Conservation (phyloP, 2,888 invertebrate species). For the Spodoptera littoralis region DNA sequence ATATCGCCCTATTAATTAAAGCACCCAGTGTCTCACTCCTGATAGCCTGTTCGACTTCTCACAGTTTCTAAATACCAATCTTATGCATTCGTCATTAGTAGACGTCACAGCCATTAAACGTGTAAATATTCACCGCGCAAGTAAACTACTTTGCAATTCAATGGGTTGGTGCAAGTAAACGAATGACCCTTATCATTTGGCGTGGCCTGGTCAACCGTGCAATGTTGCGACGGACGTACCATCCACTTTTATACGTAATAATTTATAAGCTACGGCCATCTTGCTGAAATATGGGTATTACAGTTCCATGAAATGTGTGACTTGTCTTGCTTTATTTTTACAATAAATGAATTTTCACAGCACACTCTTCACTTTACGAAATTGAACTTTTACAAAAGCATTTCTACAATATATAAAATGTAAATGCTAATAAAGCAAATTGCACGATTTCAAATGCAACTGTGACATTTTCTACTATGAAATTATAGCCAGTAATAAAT, state of each 20-base stretch:
- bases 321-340: conserved; percentile 55
- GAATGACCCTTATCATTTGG: conserved; percentile 77
- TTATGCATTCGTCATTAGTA: conserved; percentile 71
- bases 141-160: conserved; percentile 82
- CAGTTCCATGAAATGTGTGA: conserved; percentile 45
- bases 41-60: conserved; percentile 69
- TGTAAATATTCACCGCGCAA: conserved; percentile 82
- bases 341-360: conserved; percentile 24
- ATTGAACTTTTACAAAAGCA: conserved; percentile 1
- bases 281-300: conserved; percentile 55
- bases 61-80: conserved; percentile 74
- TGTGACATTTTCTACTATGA: conserved; percentile 74
- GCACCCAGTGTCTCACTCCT: conserved; percentile 19
- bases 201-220: conserved; percentile 60
- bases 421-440: conserved; percentile 65
- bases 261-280: conserved; percentile 61
- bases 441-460: conserved; percentile 66
- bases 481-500: conserved; percentile 74
- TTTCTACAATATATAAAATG: conserved; percentile 37
- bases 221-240: conserved; percentile 49
- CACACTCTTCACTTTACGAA: conserved; percentile 2
- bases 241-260: conserved; percentile 61
- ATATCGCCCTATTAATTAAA: conserved; percentile 9
- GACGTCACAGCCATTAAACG: conserved; percentile 76
- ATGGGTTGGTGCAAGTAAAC: conserved; percentile 74